phyloP scores from a whole-genome alignment of 2,888 invertebrate species.

The Rhorus exstirpatorius region DNA sequence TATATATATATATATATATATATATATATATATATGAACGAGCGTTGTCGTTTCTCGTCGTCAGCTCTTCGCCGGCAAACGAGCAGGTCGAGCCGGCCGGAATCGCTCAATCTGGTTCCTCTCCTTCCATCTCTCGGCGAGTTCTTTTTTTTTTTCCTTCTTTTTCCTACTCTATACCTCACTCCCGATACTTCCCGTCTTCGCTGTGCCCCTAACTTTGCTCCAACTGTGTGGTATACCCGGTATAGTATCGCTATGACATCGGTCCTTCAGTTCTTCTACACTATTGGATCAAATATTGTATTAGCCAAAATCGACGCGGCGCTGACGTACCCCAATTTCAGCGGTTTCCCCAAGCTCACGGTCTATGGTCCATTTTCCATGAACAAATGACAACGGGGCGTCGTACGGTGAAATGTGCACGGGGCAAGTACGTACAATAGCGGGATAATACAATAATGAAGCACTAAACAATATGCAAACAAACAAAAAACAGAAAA shows the following conservation, averaged over 20 bases:
- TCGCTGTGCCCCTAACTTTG: too few species aligned
- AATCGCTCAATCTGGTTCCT: slow-evolving; percentile 71
- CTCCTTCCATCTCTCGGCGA: slow-evolving; percentile 58
- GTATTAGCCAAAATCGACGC: too few species aligned
- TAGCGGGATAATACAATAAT: too few species aligned
- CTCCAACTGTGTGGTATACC: slow-evolving; percentile 23
- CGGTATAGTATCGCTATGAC: slow-evolving; percentile 18
- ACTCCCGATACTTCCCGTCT: slow-evolving; percentile 55
- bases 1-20: slow-evolving; percentile 25
- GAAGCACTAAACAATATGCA: too few species aligned
- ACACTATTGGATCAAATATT: slow-evolving; percentile 14
- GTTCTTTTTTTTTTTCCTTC: slow-evolving; percentile 43
- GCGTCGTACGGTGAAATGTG: too few species aligned
- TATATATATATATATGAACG: slow-evolving; percentile 47
- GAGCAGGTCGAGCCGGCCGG: slow-evolving; percentile 59
- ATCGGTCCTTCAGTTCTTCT: slow-evolving; percentile 35
- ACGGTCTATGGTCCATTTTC: too few species aligned
- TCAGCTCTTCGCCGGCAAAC: slow-evolving; percentile 66
- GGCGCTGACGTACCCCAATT: too few species aligned
- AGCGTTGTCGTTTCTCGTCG: slow-evolving; percentile 63
- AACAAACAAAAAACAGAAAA: too few species aligned
- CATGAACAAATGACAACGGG: too few species aligned
- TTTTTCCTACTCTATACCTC: slow-evolving; percentile 51
- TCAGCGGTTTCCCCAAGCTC: too few species aligned
- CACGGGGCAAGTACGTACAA: too few species aligned